Conservation (phyloP, 2,113 vertebrate species). For the Pantherophis guttatus region DNA sequence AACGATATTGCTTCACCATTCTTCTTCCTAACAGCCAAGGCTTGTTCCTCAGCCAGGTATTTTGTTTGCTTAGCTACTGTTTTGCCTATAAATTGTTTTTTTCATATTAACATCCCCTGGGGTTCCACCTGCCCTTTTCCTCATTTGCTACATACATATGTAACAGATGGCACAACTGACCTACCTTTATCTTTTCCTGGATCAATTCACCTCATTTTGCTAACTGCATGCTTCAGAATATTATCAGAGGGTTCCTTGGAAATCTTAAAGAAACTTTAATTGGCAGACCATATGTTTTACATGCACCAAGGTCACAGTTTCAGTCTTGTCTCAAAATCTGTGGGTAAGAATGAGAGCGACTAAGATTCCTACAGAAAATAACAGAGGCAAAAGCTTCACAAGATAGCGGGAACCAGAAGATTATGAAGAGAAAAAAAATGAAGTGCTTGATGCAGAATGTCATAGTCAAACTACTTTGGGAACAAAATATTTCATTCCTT, state of each 20-base stretch:
- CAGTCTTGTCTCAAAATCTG: neutral
- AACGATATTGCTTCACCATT: neutral
- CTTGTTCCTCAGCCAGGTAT: neutral
- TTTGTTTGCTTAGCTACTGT: neutral
- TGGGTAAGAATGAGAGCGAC: neutral
- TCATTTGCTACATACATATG: neutral
- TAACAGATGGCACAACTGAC: conserved; percentile 45
- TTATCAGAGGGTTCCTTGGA: neutral
- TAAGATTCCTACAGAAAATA: neutral
- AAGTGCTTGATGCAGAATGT: neutral
- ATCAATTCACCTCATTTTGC: neutral
- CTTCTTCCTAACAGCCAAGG: neutral
- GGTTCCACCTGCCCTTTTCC: conserved; percentile 27
- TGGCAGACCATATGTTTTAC: neutral
- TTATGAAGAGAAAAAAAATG: neutral
- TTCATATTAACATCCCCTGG: neutral
- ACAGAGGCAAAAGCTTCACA: neutral
- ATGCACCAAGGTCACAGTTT: neutral
- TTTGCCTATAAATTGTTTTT: neutral
- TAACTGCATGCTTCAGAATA: conserved; percentile 13
- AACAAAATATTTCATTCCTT: neutral
- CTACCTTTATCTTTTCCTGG: conserved; percentile 38
- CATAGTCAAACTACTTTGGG: neutral
- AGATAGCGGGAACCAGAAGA: neutral
- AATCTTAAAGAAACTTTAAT: neutral